Conservation (phyloP, 1,140 invertebrate species). For the Goniozus legneri region DNA sequence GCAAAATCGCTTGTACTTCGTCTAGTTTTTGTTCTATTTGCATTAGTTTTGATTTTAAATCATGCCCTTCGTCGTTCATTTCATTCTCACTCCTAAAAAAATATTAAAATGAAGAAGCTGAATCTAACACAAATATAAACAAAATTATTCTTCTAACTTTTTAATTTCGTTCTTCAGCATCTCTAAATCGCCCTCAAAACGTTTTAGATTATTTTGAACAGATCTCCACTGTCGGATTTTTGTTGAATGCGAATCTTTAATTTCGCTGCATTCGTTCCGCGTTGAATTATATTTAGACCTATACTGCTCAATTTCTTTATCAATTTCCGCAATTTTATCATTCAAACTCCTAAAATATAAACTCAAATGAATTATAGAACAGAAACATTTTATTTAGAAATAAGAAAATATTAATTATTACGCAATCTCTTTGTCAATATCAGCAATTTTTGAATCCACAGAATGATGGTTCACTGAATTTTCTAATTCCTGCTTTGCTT, state of each 20-base stretch:
- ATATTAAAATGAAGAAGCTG: background rate
- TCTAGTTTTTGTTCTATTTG: conserved; percentile 37
- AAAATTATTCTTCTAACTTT: conserved; percentile 33
- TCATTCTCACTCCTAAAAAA: background rate
- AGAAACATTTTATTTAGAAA: background rate
- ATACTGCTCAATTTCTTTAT: conserved; percentile 24
- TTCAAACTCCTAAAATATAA: conserved; percentile 23
- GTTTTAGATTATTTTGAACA: conserved; percentile 20
- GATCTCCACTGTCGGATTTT: conserved; percentile 26
- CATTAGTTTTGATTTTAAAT: conserved; percentile 23
- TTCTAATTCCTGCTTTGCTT: too few species aligned
- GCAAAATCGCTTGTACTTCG: conserved; percentile 47
- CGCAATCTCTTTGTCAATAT: conserved; percentile 33
- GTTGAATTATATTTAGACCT: conserved; percentile 15
- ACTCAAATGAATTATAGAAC: background rate
- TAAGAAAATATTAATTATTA: conserved; percentile 13
- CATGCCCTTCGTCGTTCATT: conserved; percentile 15
- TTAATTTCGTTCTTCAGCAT: conserved; percentile 33
- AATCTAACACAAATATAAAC: conserved; percentile 3
- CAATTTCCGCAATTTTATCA: conserved; percentile 26
- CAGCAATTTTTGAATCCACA: conserved; percentile 19
- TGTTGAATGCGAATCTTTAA: conserved; percentile 18
- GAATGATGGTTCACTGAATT: conserved; percentile 16
- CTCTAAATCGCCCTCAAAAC: conserved; percentile 32
- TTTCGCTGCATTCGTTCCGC: conserved; percentile 16